phyloP scores from a whole-genome alignment of 1,140 invertebrate species.

The Onthophagus taurus region DNA sequence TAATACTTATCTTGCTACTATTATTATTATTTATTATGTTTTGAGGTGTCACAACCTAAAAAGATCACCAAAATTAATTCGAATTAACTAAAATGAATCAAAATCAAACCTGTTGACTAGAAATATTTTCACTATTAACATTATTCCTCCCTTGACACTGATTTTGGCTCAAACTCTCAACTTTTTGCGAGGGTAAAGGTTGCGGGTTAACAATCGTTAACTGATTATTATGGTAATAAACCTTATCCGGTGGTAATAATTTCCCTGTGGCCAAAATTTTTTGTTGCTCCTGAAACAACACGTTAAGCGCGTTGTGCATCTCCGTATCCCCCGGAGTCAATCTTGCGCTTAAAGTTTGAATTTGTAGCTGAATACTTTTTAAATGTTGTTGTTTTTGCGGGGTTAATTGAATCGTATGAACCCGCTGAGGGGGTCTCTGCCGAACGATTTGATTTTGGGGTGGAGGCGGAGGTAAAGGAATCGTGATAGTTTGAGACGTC shows the following conservation, averaged over 20 bases:
- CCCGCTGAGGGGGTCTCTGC: conserved; percentile 35
- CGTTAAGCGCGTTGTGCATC: conserved; percentile 43
- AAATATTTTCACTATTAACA: conserved; percentile 8
- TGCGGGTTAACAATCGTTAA: conserved; percentile 35
- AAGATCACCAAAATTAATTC: neutral
- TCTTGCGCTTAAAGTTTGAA: conserved; percentile 44
- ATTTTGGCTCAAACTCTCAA: conserved; percentile 22
- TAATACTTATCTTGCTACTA: no score
- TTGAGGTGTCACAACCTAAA: conserved; percentile 10
- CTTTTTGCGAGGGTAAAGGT: conserved; percentile 18
- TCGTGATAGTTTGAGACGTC: conserved; percentile 14
- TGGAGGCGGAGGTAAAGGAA: conserved; percentile 21
- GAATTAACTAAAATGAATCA: conserved; percentile 1
- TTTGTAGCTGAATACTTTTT: conserved; percentile 51
- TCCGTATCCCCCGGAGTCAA: conserved; percentile 37
- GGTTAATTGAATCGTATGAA: conserved; percentile 50
- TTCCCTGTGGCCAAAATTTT: conserved; percentile 53
- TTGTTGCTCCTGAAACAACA: conserved; percentile 49
- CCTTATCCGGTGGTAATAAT: conserved; percentile 45
- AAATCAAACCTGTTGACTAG: conserved; percentile 4
- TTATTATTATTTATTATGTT: conserved; percentile 8
- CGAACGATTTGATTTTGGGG: conserved; percentile 10
- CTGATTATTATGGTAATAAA: conserved; percentile 36
- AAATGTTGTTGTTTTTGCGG: conserved; percentile 50
- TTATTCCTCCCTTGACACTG: conserved; percentile 16